Evolutionary conservation across 2,888 invertebrate species (phyloP).

Genomic region (Hirtodrosophila alboralis): DNA sequence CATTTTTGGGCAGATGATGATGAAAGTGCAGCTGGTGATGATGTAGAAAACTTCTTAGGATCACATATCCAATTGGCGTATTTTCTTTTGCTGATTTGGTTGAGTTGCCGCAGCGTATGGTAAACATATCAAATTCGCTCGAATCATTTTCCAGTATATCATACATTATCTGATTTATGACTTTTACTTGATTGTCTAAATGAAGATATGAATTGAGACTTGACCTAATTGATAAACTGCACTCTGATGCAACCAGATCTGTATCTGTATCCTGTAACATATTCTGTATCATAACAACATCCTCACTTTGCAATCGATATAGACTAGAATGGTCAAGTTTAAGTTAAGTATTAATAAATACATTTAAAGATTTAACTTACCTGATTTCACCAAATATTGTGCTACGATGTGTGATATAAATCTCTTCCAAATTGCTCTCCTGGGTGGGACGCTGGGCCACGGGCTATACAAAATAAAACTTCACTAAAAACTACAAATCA

Average conservation of each 20-base stretch:
- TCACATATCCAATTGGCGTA: slow-evolving; percentile 72
- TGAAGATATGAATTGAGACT: no score
- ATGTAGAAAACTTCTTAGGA: slow-evolving; percentile 54
- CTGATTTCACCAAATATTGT: slow-evolving; percentile 74
- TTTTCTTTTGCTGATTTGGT: slow-evolving; percentile 53
- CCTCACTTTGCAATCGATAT: slow-evolving; percentile 32
- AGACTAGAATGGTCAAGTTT: slow-evolving; percentile 27
- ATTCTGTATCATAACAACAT: slow-evolving; percentile 10
- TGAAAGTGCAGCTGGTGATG: slow-evolving; percentile 46
- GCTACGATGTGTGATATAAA: slow-evolving; percentile 80
- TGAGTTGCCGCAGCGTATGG: slow-evolving; percentile 77
- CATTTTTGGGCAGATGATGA: slow-evolving; percentile 49
- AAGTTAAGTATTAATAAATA: no score
- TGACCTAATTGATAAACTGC: slow-evolving; percentile 37
- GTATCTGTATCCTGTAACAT: slow-evolving; percentile 8
- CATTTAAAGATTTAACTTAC: slow-evolving; percentile 15
- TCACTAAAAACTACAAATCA: background rate
- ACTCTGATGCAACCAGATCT: rapidly evolving
- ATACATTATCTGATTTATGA: slow-evolving; percentile 53
- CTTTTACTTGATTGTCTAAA: slow-evolving; percentile 40
- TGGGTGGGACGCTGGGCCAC: slow-evolving; percentile 48
- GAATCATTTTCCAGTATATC: slow-evolving; percentile 62
- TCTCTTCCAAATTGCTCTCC: slow-evolving; percentile 37
- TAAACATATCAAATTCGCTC: slow-evolving; percentile 59
- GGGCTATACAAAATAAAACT: slow-evolving; percentile 34